Percentiles rank a stretch among this genome's conserved stretches.
Conservation (phyloP, 2,113 vertebrate species). For the Saguinus midas region DNA sequence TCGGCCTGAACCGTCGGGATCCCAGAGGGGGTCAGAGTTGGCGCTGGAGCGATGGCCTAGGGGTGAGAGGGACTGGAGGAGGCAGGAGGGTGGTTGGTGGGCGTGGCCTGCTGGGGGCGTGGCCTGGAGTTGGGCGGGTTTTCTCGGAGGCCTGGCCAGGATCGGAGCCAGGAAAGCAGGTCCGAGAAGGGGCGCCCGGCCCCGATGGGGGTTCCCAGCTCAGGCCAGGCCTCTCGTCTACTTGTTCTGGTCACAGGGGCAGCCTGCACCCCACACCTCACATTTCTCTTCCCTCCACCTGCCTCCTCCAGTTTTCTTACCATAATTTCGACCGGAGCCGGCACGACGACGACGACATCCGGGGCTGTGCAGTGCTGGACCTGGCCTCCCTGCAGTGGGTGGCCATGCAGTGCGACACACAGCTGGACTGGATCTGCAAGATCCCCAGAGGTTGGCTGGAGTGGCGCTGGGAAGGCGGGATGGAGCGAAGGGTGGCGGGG, state of each 20-base stretch:
- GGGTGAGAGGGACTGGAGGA: constrained; percentile 83
- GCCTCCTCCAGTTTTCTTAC: constrained; percentile 89
- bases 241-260: not conserved
- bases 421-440: constrained; percentile 99
- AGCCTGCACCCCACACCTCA: not conserved
- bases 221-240: not conserved
- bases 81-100: not conserved
- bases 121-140: not conserved
- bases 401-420: constrained; percentile 92
- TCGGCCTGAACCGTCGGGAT: constrained; percentile 94
- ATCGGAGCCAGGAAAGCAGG: fast-evolving
- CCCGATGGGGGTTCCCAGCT: not conserved
- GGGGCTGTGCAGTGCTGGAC: constrained; percentile 91
- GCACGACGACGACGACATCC: constrained; percentile 85
- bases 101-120: not conserved
- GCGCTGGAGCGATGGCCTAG: constrained; percentile 94
- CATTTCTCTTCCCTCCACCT: not conserved
- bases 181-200: fast-evolving
- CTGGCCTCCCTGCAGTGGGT: constrained; percentile 94
- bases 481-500: not conserved
- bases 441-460: constrained; percentile 91
- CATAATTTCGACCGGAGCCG: constrained; percentile 92
- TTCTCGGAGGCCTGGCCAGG: fast-evolving
- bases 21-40: constrained; percentile 89
- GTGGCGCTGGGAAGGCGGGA: not conserved